Conservation (phyloP, 2,113 vertebrate genomes). For the Albula glossodonta region DNA sequence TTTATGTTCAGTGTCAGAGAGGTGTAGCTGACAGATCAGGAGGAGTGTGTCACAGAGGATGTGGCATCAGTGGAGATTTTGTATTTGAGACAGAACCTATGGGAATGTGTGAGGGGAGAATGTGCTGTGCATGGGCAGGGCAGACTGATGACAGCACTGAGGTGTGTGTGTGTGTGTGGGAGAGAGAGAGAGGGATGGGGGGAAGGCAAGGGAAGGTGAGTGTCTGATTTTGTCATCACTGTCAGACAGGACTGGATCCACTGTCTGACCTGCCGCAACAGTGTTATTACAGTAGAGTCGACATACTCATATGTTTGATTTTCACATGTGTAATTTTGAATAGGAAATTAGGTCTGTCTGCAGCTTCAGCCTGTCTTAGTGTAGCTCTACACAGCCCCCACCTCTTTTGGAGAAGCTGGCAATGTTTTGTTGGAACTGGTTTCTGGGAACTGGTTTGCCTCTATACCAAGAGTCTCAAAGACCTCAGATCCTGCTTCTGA, state of each 20-base stretch:
- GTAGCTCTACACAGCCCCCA: background rate
- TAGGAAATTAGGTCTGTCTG: background rate
- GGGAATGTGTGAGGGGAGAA: background rate
- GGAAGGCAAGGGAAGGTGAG: background rate
- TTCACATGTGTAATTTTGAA: background rate
- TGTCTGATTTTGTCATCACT: background rate
- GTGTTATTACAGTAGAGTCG: background rate
- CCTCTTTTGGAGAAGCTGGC: background rate
- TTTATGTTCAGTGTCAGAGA: background rate
- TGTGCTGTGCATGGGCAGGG: background rate
- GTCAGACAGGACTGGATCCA: background rate
- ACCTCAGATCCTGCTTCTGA: background rate
- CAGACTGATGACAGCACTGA: constrained; percentile 12
- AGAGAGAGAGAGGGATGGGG: constrained; percentile 30
- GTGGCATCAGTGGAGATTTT: background rate
- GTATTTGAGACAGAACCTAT: background rate
- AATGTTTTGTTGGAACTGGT: background rate
- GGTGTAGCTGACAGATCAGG: background rate
- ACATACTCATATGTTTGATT: background rate
- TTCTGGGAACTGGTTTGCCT: too few species aligned
- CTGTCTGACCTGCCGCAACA: background rate
- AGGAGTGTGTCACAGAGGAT: background rate
- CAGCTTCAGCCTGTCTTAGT: background rate
- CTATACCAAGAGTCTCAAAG: background rate
- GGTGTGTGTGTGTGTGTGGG: constrained; percentile 17